Conservation (phyloP, 1,140 invertebrate species). For the Eurosta solidaginis region DNA sequence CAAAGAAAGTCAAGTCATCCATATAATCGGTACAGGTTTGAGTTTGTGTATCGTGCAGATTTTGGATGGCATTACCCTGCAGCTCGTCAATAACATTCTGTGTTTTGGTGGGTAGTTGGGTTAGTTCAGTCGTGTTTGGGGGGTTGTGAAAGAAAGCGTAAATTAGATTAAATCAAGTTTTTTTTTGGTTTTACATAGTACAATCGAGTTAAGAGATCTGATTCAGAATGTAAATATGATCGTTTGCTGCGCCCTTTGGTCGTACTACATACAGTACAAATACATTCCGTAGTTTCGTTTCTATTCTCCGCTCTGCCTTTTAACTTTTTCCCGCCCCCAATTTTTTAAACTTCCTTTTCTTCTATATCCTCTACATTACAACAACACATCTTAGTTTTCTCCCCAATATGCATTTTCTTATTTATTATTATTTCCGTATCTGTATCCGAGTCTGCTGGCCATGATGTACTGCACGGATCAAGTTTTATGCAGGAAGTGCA, state of each 20-base stretch:
- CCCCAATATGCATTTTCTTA: background rate
- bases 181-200: too few species aligned
- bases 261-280: too few species aligned
- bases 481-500: background rate
- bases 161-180: too few species aligned
- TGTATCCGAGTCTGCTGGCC: conserved; percentile 8
- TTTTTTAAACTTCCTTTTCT: background rate
- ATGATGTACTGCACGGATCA: background rate
- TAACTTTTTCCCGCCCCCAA: background rate
- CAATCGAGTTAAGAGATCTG: too few species aligned
- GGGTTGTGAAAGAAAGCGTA: background rate
- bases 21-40: conserved; percentile 40
- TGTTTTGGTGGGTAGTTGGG: too few species aligned
- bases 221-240: background rate
- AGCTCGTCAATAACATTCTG: conserved; percentile 36
- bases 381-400: too few species aligned
- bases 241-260: too few species aligned
- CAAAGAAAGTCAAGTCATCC: conserved; percentile 47
- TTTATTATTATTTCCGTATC: background rate
- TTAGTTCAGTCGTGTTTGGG: background rate
- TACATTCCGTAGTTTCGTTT: background rate
- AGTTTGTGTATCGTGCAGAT: conserved; percentile 31
- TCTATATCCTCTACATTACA: background rate
- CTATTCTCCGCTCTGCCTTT: background rate
- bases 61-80: conserved; percentile 37